phyloP scores from a whole-genome alignment of 2,113 vertebrate genomes.

The Anoplopoma fimbria region DNA sequence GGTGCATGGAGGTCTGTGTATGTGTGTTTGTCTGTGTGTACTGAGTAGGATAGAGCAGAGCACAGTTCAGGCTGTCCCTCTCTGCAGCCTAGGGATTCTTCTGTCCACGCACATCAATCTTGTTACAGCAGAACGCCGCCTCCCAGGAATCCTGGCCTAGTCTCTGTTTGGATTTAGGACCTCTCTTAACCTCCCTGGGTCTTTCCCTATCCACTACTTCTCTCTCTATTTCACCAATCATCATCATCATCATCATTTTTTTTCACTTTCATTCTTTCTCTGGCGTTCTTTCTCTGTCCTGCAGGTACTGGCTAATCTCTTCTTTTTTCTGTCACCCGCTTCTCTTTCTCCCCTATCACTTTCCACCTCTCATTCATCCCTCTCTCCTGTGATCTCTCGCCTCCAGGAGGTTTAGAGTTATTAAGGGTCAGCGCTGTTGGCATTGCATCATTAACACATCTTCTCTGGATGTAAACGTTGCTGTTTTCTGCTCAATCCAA shows the following conservation, averaged over 20 bases:
- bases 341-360: conserved; percentile 8
- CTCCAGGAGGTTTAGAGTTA: conserved; percentile 50
- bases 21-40: conserved; percentile 12
- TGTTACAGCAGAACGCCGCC: conserved; percentile 59
- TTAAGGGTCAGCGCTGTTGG: conserved; percentile 38
- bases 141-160: conserved; percentile 64
- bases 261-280: neutral
- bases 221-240: conserved; percentile 5
- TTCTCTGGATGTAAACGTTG: conserved; percentile 45
- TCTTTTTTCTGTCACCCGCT: neutral
- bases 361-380: neutral
- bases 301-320: neutral
- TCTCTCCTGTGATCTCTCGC: neutral
- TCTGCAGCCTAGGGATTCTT: conserved; percentile 60
- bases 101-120: conserved; percentile 77
- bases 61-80: conserved; percentile 34
- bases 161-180: conserved; percentile 41
- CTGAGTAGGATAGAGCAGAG: conserved; percentile 11
- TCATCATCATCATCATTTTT: conserved; percentile 12
- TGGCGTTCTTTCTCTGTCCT: neutral
- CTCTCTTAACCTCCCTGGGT: conserved; percentile 16
- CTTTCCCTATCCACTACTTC: conserved; percentile 1
- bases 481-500: conserved; percentile 51
- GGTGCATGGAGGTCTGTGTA: conserved; percentile 2
- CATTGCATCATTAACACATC: conserved; percentile 58